Evolutionary conservation across 1,140 invertebrate species (phyloP).

Genomic region (Tribolium madens): DNA sequence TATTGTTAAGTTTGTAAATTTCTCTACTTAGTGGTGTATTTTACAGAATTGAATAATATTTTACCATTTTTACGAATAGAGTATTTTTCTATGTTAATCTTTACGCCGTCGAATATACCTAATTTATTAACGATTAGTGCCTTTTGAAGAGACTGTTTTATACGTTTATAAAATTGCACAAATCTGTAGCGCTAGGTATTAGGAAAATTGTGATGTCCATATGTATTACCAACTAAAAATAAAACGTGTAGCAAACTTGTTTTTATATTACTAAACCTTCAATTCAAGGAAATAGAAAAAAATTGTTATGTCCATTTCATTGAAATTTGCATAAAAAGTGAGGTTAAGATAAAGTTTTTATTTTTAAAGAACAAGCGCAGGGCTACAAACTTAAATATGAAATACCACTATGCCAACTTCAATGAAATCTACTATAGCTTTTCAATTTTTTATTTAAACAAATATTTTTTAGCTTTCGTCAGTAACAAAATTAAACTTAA

Average conservation of each 20-base stretch:
- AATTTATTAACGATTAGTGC: constrained; percentile 20
- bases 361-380: no score
- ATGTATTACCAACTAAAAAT: constrained; percentile 3
- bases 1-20: constrained; percentile 15
- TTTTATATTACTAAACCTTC: background rate
- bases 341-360: no score
- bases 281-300: background rate
- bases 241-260: background rate
- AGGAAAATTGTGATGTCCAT: background rate
- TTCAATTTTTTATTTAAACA: no score
- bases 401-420: no score
- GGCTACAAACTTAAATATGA: no score
- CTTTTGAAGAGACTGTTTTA: constrained; percentile 40
- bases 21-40: background rate
- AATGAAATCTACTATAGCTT: no score
- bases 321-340: no score
- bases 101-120: background rate
- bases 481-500: constrained; percentile 70
- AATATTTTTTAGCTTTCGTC: background rate
- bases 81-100: background rate
- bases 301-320: no score
- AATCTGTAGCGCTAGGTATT: constrained; percentile 8
- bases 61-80: background rate
- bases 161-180: constrained; percentile 34
- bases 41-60: background rate